Percentiles rank a stretch among this genome's conserved stretches.
Evolutionary conservation across 2,113 vertebrate species (phyloP).

Genomic region (Anguilla japonica): DNA sequence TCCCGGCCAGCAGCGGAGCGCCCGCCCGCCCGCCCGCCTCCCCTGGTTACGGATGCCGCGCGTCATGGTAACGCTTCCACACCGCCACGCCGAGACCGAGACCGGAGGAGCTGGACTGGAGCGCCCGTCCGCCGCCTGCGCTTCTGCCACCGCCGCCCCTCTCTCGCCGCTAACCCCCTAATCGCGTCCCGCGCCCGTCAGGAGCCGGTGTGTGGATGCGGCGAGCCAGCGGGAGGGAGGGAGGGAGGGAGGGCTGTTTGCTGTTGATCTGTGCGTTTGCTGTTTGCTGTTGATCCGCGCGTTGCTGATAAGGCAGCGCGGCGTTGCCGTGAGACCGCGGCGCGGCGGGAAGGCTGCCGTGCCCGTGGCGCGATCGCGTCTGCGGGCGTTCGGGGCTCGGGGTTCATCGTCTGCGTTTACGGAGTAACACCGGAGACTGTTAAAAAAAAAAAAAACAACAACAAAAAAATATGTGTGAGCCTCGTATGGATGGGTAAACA

Average conservation of each 20-base stretch:
- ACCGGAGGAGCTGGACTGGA: background rate
- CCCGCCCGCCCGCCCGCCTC: background rate
- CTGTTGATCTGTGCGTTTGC: background rate
- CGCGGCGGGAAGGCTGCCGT: background rate
- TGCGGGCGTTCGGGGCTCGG: background rate
- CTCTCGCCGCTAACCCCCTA: background rate
- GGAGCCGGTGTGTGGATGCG: background rate
- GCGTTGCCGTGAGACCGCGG: background rate
- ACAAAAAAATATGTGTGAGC: no score
- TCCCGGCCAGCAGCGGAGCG: background rate
- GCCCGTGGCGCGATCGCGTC: background rate
- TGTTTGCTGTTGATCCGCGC: background rate
- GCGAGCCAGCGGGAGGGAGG: background rate
- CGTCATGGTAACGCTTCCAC: background rate
- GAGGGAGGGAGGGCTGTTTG: background rate
- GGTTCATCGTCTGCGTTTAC: background rate
- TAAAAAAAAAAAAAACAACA: background rate
- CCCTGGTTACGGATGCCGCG: background rate
- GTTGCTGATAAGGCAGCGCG: background rate
- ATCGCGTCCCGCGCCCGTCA: background rate
- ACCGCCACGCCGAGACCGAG: background rate
- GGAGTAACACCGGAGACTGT: no score
- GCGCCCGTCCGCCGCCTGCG: background rate
- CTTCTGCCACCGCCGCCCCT: background rate
- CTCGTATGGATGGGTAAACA: background rate